Conservation (phyloP, 2,888 invertebrate genomes). For the Caenorhabditis sp. region DNA sequence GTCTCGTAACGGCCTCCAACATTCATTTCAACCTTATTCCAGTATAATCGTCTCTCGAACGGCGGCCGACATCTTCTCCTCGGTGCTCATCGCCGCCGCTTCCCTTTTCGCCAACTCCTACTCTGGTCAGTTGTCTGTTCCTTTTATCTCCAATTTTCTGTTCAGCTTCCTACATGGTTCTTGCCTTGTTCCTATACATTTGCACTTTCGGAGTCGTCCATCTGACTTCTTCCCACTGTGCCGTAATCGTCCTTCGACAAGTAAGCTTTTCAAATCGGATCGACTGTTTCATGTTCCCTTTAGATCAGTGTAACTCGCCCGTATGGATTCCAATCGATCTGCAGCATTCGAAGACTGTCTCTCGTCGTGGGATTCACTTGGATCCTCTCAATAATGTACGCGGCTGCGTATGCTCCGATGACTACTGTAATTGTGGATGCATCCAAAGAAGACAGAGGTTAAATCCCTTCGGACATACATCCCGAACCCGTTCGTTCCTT, state of each 20-base stretch:
- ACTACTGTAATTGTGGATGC: conserved; percentile 64
- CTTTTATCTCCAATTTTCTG: no score
- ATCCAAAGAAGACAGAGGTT: conserved; percentile 43
- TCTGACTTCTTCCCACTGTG: conserved; percentile 66
- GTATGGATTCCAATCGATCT: conserved; percentile 65
- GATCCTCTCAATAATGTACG: conserved; percentile 62
- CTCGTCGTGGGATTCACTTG: conserved; percentile 54
- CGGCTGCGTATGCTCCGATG: conserved; percentile 64
- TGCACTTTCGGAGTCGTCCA: conserved; percentile 70
- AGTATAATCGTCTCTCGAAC: conserved; percentile 63
- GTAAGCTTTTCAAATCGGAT: conserved; percentile 44
- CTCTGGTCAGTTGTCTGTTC: conserved; percentile 22
- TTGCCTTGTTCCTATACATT: conserved; percentile 69
- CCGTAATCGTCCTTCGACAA: conserved; percentile 66
- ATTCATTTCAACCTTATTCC: conserved; percentile 14
- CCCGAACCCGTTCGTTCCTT: conserved; percentile 10
- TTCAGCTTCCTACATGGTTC: conserved; percentile 67
- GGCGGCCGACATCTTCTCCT: conserved; percentile 63
- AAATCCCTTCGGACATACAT: neutral
- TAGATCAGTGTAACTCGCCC: conserved; percentile 68
- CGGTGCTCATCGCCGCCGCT: conserved; percentile 58
- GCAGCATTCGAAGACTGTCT: conserved; percentile 58
- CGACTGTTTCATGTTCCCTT: neutral
- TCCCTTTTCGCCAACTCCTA: conserved; percentile 60
- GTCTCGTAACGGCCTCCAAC: neutral